Conservation (phyloP, 2,797 vertebrate species). For the Mycteria americana region DNA sequence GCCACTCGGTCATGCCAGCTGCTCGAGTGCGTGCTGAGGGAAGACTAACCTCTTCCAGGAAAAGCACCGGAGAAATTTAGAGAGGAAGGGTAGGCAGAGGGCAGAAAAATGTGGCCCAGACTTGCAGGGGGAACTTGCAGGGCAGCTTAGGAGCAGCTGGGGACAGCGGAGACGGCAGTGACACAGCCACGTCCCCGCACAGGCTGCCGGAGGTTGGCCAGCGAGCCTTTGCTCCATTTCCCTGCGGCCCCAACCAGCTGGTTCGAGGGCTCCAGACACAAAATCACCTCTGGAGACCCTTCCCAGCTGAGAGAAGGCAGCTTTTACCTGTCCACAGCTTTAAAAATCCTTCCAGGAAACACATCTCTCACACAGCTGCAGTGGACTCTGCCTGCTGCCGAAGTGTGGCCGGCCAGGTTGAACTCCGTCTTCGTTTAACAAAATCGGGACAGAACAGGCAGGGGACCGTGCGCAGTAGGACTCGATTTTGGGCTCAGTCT, state of each 20-base stretch:
- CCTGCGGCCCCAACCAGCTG: neutral
- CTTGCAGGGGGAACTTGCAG: neutral
- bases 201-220: neutral
- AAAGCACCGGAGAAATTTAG: neutral
- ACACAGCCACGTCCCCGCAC: neutral
- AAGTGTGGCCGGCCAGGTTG: neutral
- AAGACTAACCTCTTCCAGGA: neutral
- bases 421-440: fast-evolving
- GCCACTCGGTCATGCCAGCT: neutral
- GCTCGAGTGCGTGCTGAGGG: neutral
- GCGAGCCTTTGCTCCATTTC: neutral
- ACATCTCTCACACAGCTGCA: fast-evolving
- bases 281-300: neutral
- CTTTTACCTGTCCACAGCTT: neutral
- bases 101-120: neutral
- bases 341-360: neutral
- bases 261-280: neutral
- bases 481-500: neutral
- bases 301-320: neutral
- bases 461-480: fast-evolving
- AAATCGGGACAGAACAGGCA: neutral
- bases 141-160: neutral
- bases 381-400: neutral
- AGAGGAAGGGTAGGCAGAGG: neutral
- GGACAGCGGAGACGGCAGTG: neutral